phyloP scores from a whole-genome alignment of 2,113 vertebrate genomes.

The Piprites chloris region DNA sequence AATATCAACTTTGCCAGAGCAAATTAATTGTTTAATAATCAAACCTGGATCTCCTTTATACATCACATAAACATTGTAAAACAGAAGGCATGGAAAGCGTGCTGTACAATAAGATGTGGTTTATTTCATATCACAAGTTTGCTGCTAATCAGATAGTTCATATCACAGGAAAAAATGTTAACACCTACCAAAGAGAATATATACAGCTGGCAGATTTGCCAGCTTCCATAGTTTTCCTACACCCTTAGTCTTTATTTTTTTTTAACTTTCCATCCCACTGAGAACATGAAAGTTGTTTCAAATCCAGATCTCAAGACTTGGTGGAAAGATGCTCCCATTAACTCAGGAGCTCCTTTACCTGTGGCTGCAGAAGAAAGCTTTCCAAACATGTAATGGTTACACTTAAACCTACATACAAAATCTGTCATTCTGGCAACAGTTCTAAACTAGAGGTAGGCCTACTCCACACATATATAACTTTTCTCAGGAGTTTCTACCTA shows the following conservation, averaged over 20 bases:
- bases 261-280: background rate
- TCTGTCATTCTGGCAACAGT: background rate
- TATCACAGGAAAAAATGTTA: slow-evolving; percentile 32
- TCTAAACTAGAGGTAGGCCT: background rate
- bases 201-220: background rate
- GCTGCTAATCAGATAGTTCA: slow-evolving; percentile 17
- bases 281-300: background rate
- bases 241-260: background rate
- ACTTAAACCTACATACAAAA: background rate
- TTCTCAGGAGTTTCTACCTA: background rate
- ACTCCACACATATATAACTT: background rate
- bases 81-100: background rate
- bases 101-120: slow-evolving; percentile 8
- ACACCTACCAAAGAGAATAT: background rate
- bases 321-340: background rate
- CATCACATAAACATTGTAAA: background rate
- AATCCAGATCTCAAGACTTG: background rate
- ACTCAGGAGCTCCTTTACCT: background rate
- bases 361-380: background rate
- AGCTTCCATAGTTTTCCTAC: background rate
- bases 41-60: slow-evolving; percentile 44
- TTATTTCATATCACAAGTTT: slow-evolving; percentile 35
- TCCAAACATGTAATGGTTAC: background rate
- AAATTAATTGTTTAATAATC: slow-evolving; percentile 21
- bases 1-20: slow-evolving; percentile 12